Percentiles rank a stretch among this genome's conserved stretches.
Evolutionary conservation across 2,888 invertebrate genomes (phyloP).

Genomic region (Gymnocheta viridis): DNA sequence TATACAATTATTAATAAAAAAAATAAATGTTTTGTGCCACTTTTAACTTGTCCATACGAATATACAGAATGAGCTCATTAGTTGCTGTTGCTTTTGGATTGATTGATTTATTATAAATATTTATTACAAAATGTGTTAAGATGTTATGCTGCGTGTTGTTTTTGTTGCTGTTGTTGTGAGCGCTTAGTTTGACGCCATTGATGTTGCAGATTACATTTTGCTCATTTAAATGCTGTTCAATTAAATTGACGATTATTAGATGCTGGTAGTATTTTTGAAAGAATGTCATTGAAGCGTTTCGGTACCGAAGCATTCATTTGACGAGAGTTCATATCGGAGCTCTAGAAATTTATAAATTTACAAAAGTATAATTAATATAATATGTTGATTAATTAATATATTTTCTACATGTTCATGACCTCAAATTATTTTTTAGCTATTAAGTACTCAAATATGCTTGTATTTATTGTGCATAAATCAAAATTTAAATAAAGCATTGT

Average conservation of each 20-base stretch:
- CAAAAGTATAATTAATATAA: slow-evolving; percentile 12
- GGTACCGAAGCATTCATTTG: slow-evolving; percentile 79
- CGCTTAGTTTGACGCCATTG: background rate
- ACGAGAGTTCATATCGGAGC: slow-evolving; percentile 81
- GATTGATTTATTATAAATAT: slow-evolving; percentile 4
- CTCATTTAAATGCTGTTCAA: slow-evolving; percentile 15
- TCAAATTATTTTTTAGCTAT: background rate
- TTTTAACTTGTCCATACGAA: background rate
- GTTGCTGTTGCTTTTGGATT: slow-evolving; percentile 37
- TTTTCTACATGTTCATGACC: background rate
- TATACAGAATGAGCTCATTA: background rate
- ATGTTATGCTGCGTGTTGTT: slow-evolving; percentile 22
- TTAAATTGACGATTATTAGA: slow-evolving; percentile 36
- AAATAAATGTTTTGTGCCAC: slow-evolving; percentile 19
- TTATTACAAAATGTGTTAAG: slow-evolving; percentile 1
- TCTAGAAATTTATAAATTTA: slow-evolving; percentile 75
- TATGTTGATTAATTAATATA: background rate
- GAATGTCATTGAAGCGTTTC: slow-evolving; percentile 76
- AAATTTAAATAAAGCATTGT: too few species aligned
- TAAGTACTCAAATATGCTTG: too few species aligned
- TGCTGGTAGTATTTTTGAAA: slow-evolving; percentile 65
- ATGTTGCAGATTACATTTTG: too few species aligned
- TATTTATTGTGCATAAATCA: too few species aligned
- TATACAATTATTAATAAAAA: background rate
- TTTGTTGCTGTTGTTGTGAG: slow-evolving; percentile 22